These are phyloP conservation scores for Camponotus pennsylvanicus DNA, from an alignment of 1,140 invertebrate genomes.

Conservation along the genomic window DNA sequence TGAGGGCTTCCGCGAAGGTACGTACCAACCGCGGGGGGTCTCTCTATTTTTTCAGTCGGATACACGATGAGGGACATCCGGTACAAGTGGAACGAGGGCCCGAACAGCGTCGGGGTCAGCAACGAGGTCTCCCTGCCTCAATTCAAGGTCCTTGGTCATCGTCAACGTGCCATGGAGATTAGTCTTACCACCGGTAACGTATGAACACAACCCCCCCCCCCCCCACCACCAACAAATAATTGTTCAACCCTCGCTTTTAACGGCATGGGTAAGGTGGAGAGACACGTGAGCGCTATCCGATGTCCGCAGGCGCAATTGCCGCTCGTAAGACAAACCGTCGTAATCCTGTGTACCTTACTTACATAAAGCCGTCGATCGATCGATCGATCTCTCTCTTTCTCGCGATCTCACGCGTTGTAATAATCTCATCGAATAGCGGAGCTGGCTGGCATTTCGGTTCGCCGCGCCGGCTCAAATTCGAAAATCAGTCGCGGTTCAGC, in stretches of 20 bases:
- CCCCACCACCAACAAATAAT: constrained; percentile 72
- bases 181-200: constrained; percentile 96
- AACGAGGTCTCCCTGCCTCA: constrained; percentile 97
- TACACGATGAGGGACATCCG: constrained; percentile 99
- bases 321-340: constrained; percentile 49
- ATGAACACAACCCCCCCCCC: constrained; percentile 78
- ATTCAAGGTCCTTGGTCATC: constrained; percentile 96
- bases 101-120: constrained; percentile 96
- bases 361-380: constrained; percentile 72
- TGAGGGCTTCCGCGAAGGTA: constrained; percentile 86
- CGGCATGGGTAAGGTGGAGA: constrained; percentile 75
- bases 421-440: neutral
- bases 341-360: constrained; percentile 57
- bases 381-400: constrained; percentile 76
- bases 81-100: constrained; percentile 97
- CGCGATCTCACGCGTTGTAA: constrained; percentile 49
- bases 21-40: constrained; percentile 89
- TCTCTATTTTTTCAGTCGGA: constrained; percentile 94
- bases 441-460: constrained; percentile 23
- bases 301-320: constrained; percentile 72
- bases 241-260: constrained; percentile 72
- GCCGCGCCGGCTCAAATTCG: constrained; percentile 2
- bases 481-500: neutral
- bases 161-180: constrained; percentile 96
- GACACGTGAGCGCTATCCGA: constrained; percentile 76